phyloP scores from a whole-genome alignment of 2,888 invertebrate species.

The Orchesellides sinensis region DNA sequence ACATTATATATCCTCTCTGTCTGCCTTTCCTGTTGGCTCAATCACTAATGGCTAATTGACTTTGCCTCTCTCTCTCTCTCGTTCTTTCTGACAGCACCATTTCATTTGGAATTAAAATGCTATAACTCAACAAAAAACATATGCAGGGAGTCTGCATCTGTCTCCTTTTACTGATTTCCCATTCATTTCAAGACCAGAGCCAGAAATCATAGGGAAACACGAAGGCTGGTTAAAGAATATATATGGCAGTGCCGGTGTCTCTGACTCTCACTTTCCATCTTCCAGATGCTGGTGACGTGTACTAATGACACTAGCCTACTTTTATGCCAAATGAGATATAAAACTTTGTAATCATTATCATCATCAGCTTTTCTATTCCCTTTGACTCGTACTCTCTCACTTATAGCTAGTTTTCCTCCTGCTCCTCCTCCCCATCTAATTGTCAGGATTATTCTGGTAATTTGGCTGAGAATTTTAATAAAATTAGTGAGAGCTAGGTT shows the following conservation, averaged over 20 bases:
- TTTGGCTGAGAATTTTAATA: slow-evolving; percentile 9
- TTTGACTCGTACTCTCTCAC: background rate
- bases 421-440: background rate
- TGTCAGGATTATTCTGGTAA: slow-evolving; percentile 5
- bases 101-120: slow-evolving; percentile 62
- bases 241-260: no score
- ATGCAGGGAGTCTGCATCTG: slow-evolving; percentile 50
- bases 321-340: background rate
- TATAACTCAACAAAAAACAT: slow-evolving; percentile 41
- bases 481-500: background rate
- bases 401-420: background rate
- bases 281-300: background rate
- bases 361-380: no score
- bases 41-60: slow-evolving; percentile 59
- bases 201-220: background rate
- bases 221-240: no score
- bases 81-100: slow-evolving; percentile 44
- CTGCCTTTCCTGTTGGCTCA: background rate
- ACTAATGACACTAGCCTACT: slow-evolving; percentile 9
- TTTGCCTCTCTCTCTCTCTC: slow-evolving; percentile 43
- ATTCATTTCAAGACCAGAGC: slow-evolving; percentile 22
- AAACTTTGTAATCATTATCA: background rate
- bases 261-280: background rate
- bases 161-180: slow-evolving; percentile 39
- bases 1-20: no score